A percentile compares a stretch with the other conserved stretches of the same genome.
Evolutionary conservation across 2,888 invertebrate genomes (phyloP).

Genomic region (Sturmia bella): DNA sequence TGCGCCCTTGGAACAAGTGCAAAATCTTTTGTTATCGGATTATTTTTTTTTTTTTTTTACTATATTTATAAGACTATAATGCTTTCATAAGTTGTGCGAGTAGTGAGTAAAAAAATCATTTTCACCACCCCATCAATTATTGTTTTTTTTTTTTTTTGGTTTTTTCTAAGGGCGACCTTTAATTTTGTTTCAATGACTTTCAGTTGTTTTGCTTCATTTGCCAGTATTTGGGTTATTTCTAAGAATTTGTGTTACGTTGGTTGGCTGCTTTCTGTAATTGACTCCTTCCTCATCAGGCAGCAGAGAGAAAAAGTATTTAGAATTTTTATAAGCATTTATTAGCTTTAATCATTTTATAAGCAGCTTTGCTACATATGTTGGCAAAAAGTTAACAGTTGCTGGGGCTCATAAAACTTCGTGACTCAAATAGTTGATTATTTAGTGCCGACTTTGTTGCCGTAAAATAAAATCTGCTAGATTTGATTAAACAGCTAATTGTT

Average conservation of each 20-base stretch:
- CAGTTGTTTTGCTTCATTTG: not conserved
- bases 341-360: slow-evolving; percentile 69
- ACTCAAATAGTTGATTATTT: not conserved
- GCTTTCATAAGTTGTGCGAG: not conserved
- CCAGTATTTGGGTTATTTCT: slow-evolving; percentile 21
- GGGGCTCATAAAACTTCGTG: slow-evolving; percentile 18
- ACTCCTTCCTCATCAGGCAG: slow-evolving; percentile 60
- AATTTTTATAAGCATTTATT: slow-evolving; percentile 65
- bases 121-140: slow-evolving; percentile 60
- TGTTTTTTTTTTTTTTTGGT: not conserved
- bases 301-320: slow-evolving; percentile 22
- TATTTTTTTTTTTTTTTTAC: slow-evolving; percentile 50
- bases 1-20: slow-evolving; percentile 60
- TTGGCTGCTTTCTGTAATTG: slow-evolving; percentile 60
- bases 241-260: slow-evolving; percentile 54
- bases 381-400: slow-evolving; percentile 53
- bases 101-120: slow-evolving; percentile 53
- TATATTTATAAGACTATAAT: slow-evolving; percentile 34
- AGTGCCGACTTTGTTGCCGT: not conserved
- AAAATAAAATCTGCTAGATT: no score
- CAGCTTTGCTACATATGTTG: slow-evolving; percentile 64
- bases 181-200: slow-evolving; percentile 54
- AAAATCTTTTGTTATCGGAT: slow-evolving; percentile 68
- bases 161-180: slow-evolving; percentile 47
- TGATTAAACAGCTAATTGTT: no score